Conservation (phyloP, 2,113 vertebrate genomes). For the Salvator merianae region DNA sequence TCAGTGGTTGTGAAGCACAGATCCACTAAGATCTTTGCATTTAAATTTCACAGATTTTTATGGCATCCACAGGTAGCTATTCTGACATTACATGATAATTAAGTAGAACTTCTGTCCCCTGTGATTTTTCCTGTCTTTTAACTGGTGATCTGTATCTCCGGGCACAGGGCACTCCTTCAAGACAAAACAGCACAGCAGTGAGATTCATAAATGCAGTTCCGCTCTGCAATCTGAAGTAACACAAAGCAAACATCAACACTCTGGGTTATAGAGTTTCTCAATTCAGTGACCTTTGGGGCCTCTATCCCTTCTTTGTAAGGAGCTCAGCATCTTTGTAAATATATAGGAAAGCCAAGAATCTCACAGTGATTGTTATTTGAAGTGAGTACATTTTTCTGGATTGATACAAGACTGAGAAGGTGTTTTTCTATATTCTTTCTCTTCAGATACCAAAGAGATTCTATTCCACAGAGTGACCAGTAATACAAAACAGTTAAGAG, state of each 20-base stretch:
- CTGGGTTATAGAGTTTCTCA: background rate
- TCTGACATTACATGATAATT: background rate
- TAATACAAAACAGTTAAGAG: background rate
- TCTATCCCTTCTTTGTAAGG: slow-evolving; percentile 22
- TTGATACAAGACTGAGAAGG: background rate
- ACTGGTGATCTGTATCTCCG: background rate
- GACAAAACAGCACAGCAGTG: background rate
- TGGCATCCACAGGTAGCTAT: background rate
- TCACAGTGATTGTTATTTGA: background rate
- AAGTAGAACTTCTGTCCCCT: background rate
- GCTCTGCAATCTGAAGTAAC: background rate
- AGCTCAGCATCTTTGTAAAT: slow-evolving; percentile 31
- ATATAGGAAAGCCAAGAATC: slow-evolving; percentile 17
- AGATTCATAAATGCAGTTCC: background rate
- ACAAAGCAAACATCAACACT: background rate
- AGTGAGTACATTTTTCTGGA: background rate
- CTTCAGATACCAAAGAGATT: background rate
- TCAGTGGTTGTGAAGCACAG: background rate
- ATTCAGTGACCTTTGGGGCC: background rate
- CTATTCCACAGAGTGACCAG: background rate
- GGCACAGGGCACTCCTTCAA: background rate
- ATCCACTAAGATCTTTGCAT: background rate
- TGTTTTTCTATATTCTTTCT: background rate
- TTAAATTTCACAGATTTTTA: background rate
- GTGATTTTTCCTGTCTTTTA: background rate